Evolutionary conservation across 2,797 vertebrate species (phyloP), one percentile per base, ranked within the genome.

Genomic region (Manis javanica): DNA sequence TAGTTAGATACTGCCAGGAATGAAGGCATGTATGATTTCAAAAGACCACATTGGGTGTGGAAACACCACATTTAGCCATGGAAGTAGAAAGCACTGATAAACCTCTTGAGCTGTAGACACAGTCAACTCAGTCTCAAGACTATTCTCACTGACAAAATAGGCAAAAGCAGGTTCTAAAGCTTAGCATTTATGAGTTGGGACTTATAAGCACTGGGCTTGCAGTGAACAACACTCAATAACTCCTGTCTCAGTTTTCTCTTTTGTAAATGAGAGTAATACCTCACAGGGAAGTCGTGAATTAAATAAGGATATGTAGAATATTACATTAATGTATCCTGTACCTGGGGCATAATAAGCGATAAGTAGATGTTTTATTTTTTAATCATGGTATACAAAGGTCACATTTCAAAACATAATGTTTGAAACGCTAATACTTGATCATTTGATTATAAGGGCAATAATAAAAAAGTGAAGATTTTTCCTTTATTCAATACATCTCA

Each of bases 361-460:
- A 61, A 77, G 24, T 74, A 66, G 15, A 51, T 63, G 0, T 24
- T 95, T 31, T 37, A 6, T 2, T 61, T 90, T 63, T 55, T 29
- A 66, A 74, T 75, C 14, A 84, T 26, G 8, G 51, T 46, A 31
- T 84, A 46, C 23, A 37, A 64, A 23, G 14, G 2, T 75, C 7
- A 68, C 61, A 49, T 81, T 93, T 87, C 71, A 85, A 89, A 94
- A 87, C n/a, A 66, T 1, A 81, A 37, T 34, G 9, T 77, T 77
- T 90, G 39, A 93, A 85, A 77, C 90, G 29, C 34, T 77, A 95
- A 74, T 82, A 37, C 23, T 87, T 71, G 29, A 88, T 64, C 72
- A 96, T 68, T 61, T 92, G 24, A 79, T 69, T 87, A 34, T 72
- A 77, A 93, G 1, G 23, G 10, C 37, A 91, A 86, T 42, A 88